A percentile compares a stretch with the other conserved stretches of the same genome.
Conservation (phyloP, 2,113 vertebrate species). For the Donacobius atricapilla region DNA sequence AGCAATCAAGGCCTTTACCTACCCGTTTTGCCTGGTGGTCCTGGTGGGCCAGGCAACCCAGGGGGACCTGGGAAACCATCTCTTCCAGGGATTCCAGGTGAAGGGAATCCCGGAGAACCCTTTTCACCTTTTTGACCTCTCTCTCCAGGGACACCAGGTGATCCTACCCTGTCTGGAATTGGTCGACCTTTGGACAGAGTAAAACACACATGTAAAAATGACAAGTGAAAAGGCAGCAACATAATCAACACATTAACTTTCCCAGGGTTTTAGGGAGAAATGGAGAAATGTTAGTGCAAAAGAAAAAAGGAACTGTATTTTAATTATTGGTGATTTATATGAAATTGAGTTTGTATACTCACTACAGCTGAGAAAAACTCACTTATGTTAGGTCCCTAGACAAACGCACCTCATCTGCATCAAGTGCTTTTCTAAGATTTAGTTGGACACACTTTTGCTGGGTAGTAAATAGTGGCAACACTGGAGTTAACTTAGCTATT, state of each 20-base stretch:
- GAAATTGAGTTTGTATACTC: not conserved
- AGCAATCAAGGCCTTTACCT: not conserved
- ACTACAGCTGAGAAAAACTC: not conserved
- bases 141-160: conserved; percentile 82
- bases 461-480: not conserved
- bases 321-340: not conserved
- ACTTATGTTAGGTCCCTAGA: not conserved
- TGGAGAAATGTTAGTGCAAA: not conserved
- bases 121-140: conserved; percentile 86
- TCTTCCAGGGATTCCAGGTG: conserved; percentile 81
- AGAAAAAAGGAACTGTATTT: not conserved
- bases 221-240: not conserved
- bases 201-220: not conserved
- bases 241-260: not conserved
- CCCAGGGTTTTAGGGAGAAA: not conserved
- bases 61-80: conserved; percentile 73
- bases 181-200: conserved; percentile 31
- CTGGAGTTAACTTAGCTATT: not conserved
- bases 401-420: not conserved
- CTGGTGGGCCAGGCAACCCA: conserved; percentile 82
- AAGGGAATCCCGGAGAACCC: conserved; percentile 80
- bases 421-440: not conserved
- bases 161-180: conserved; percentile 74
- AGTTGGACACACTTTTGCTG: not conserved
- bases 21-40: conserved; percentile 72